Evolutionary conservation across 2,797 vertebrate species (phyloP).

Genomic region (Podargus strigoides): DNA sequence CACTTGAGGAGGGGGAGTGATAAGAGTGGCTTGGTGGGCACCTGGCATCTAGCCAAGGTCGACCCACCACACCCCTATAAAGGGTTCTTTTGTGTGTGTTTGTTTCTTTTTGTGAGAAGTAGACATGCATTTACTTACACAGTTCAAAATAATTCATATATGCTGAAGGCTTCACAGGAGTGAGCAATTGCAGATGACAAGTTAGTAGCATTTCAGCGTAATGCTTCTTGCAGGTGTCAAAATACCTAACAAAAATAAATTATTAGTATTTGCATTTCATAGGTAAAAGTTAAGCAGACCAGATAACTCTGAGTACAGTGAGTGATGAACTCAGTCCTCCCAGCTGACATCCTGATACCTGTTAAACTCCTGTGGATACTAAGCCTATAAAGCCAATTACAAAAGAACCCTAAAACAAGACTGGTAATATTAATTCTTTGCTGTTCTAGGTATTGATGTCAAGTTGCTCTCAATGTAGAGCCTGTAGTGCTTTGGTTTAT

Average conservation of each 20-base stretch:
- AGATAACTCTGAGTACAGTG: background rate
- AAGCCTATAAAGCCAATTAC: background rate
- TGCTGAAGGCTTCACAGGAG: background rate
- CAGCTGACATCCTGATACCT: background rate
- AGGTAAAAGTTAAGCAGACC: background rate
- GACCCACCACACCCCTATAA: background rate
- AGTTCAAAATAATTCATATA: background rate
- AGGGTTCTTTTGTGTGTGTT: background rate
- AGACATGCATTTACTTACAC: background rate
- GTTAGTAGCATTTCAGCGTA: background rate
- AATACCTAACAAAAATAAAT: background rate
- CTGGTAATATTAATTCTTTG: background rate
- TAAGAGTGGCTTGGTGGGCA: background rate
- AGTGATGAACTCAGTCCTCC: background rate
- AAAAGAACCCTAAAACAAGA: background rate
- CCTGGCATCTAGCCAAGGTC: background rate
- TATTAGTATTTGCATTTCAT: background rate
- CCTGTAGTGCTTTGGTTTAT: conserved; percentile 90
- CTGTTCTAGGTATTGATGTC: conserved; percentile 91
- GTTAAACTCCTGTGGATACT: background rate
- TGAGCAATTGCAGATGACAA: background rate
- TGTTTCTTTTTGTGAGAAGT: background rate
- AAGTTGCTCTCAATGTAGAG: conserved; percentile 92
- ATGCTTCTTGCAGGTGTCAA: background rate
- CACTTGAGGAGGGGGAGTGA: background rate